Conservation (phyloP, 2,888 invertebrate genomes). For the Perizoma flavofasciatum region DNA sequence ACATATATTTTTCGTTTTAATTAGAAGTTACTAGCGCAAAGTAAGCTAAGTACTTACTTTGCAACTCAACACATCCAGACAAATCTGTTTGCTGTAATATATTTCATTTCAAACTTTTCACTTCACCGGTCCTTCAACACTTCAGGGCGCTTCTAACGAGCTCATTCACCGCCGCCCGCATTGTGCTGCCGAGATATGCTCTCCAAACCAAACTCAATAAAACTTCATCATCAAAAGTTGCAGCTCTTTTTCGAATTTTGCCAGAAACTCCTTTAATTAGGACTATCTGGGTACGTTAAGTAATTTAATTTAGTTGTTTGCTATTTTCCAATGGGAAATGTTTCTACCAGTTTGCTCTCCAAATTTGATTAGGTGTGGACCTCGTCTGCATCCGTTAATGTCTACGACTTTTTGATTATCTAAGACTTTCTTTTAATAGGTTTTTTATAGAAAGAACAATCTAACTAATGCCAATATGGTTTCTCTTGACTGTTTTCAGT, state of each 20-base stretch:
- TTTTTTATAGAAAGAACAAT: no score
- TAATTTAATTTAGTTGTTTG: constrained; percentile 14
- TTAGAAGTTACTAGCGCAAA: no score
- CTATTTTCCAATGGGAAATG: background rate
- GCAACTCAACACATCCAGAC: constrained; percentile 8
- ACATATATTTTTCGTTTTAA: no score
- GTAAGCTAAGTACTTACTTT: no score
- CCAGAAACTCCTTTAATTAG: constrained; percentile 2
- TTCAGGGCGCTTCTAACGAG: constrained; percentile 47
- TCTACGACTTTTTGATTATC: background rate
- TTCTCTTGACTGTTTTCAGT: no score
- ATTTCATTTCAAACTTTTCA: constrained; percentile 13
- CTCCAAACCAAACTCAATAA: constrained; percentile 58
- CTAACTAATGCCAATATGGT: no score
- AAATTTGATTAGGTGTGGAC: no score
- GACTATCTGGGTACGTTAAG: background rate
- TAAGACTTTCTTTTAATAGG: no score
- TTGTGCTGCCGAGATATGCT: constrained; percentile 54
- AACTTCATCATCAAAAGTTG: constrained; percentile 65
- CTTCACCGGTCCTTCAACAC: constrained; percentile 16
- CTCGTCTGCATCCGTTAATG: background rate
- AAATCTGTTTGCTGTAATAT: constrained; percentile 8
- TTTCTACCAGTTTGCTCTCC: no score
- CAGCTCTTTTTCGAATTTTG: constrained; percentile 25
- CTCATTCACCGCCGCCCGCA: constrained; percentile 52